A percentile compares a stretch with the other conserved stretches of the same genome.
These are phyloP conservation scores for Mormoops blainvillei DNA, from an alignment of 2,113 vertebrate genomes.

Conservation along the genomic window DNA sequence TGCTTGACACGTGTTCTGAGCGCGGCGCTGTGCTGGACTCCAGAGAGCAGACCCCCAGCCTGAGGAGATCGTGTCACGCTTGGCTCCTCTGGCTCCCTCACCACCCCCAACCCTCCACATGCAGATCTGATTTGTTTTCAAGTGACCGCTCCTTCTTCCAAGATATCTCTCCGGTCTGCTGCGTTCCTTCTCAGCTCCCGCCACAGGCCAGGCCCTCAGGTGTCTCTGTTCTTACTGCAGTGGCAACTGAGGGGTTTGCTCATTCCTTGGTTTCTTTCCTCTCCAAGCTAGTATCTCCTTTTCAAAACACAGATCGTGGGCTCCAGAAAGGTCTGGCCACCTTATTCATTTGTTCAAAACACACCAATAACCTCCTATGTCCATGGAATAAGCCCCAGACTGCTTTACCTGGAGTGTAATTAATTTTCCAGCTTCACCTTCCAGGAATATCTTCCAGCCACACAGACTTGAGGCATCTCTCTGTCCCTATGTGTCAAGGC, in stretches of 20 bases:
- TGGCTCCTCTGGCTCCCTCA: neutral
- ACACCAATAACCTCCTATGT: neutral
- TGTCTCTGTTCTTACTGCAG: neutral
- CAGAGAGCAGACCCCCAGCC: neutral
- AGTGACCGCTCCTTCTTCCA: neutral
- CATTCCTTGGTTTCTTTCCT: neutral
- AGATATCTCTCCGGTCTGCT: neutral
- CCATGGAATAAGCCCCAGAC: neutral
- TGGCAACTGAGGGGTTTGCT: neutral
- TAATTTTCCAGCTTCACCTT: neutral
- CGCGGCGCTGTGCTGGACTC: neutral
- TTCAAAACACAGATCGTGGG: neutral
- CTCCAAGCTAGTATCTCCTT: neutral
- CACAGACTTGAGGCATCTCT: neutral
- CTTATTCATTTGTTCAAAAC: neutral
- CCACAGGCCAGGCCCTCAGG: neutral
- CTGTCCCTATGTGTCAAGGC: neutral
- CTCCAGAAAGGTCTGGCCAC: neutral
- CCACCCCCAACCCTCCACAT: neutral
- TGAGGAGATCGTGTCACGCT: neutral
- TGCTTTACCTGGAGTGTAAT: neutral
- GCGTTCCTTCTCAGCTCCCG: neutral
- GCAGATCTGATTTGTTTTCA: neutral
- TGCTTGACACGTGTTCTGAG: neutral
- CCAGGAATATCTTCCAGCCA: neutral